phyloP scores from a whole-genome alignment of 2,888 invertebrate genomes.

The Lepidocyrtinus sp. region DNA sequence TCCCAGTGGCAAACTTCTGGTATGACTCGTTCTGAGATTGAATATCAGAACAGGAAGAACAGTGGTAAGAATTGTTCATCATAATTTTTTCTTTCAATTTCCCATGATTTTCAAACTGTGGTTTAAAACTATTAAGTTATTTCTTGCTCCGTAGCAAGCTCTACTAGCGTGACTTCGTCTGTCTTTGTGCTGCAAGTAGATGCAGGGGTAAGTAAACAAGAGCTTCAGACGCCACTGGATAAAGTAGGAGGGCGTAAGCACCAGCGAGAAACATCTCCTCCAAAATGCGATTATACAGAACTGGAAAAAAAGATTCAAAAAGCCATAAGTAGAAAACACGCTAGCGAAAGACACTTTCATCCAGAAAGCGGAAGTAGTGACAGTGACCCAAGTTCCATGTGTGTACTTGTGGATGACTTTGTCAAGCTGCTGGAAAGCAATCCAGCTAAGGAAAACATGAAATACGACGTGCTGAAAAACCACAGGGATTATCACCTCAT shows the following conservation, averaged over 20 bases:
- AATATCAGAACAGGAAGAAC: constrained; percentile 54
- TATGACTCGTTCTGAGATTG: constrained; percentile 65
- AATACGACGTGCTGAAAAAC: constrained; percentile 39
- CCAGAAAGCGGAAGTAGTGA: constrained; percentile 17
- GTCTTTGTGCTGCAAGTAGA: constrained; percentile 57
- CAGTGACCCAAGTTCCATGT: constrained; percentile 54
- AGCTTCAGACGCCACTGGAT: not conserved
- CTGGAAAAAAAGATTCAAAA: not conserved
- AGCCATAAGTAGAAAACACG: not conserved
- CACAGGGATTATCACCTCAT: constrained; percentile 51
- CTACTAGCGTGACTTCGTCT: constrained; percentile 49
- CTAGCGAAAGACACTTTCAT: not conserved
- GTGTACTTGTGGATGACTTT: constrained; percentile 41
- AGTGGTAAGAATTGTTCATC: constrained; percentile 38
- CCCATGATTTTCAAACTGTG: no score
- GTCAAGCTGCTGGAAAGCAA: constrained; percentile 16
- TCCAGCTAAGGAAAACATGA: constrained; percentile 21
- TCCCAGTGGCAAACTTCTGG: constrained; percentile 64
- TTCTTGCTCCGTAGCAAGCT: constrained; percentile 28
- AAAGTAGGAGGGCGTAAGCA: not conserved
- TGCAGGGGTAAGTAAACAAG: not conserved
- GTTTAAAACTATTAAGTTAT: no score
- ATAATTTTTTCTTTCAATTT: no score
- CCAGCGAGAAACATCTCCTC: constrained; percentile 3
- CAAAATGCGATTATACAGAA: not conserved